Evolutionary conservation across 2,797 vertebrate genomes (phyloP), one percentile per base, ranked within the genome.

Genomic region (Fratercula arctica): DNA sequence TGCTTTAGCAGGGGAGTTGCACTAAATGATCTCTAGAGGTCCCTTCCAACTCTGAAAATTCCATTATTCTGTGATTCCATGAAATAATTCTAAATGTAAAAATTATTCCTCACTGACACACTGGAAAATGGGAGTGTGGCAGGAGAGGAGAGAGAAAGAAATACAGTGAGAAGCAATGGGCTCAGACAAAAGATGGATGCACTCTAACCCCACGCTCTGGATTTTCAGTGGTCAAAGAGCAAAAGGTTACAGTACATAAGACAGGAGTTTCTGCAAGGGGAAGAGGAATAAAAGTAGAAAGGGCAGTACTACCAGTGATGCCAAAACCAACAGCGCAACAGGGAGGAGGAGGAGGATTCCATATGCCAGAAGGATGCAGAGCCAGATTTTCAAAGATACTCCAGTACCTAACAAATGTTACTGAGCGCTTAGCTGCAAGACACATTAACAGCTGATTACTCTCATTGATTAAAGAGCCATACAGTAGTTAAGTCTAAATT

Each of bases 311-410:
- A 9, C 51, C 64, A 35, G 51, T 31, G 43, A 64, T 94, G 85
- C 90, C 92, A 94, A 94, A 95, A 83, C 45, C 78, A 94, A 70
- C 41, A 77, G 72, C 73, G 83, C 46, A 80, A 18, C 50, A 8
- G 31, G 29, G 75, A 60, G 60, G 74, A 90, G 84, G 87, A 95
- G 87, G 90, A 91, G 19, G 72, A 80, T 76, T 95, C 92, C 89
- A 80, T 93, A 93, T 82, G 85, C 76, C 48, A 87, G 78, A 37
- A 73, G 56, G 79, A 81, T 45, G 41, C 10, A 83, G 53, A 83
- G 79, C 64, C 89, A 95, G 93, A 88, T 95, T 95, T 89, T 68
- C 51, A 87, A 80, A 95, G 76, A 77, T 95, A 67, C 87, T 89
- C 92, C 68, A 48, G 56, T 81, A 92, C 53, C 37, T 80, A 83